phyloP scores from a whole-genome alignment of 2,113 vertebrate species.

The Vidua chalybeata region DNA sequence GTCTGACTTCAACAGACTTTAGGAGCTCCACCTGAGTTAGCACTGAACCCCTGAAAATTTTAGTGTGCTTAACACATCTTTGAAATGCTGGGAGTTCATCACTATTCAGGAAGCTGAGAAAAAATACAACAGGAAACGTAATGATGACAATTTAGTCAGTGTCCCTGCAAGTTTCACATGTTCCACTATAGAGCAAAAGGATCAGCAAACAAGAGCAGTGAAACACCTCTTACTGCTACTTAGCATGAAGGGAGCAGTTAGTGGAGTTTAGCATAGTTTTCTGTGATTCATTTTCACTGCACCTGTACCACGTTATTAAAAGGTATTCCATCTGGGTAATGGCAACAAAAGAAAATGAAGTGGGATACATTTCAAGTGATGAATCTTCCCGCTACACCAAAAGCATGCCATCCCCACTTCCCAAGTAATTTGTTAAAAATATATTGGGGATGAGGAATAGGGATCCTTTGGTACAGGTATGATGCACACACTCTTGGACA shows the following conservation, averaged over 20 bases:
- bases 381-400: neutral
- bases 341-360: constrained; percentile 25
- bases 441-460: neutral
- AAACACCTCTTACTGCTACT: constrained; percentile 14
- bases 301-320: neutral
- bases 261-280: constrained; percentile 15
- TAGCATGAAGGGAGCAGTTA: constrained; percentile 4
- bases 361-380: neutral
- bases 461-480: neutral
- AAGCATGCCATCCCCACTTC: neutral
- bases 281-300: constrained; percentile 31
- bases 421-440: neutral
- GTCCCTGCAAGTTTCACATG: neutral
- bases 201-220: neutral
- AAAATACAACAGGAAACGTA: neutral
- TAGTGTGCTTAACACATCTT: neutral
- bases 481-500: neutral
- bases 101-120: neutral
- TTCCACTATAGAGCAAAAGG: neutral
- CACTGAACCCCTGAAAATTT: neutral
- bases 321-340: constrained; percentile 1
- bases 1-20: neutral
- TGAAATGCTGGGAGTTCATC: neutral
- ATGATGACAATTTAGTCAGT: neutral
- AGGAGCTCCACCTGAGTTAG: neutral